Base-by-base conservation (phyloP, 1,140 invertebrate species). In the Andricus grossulariae region DNA sequence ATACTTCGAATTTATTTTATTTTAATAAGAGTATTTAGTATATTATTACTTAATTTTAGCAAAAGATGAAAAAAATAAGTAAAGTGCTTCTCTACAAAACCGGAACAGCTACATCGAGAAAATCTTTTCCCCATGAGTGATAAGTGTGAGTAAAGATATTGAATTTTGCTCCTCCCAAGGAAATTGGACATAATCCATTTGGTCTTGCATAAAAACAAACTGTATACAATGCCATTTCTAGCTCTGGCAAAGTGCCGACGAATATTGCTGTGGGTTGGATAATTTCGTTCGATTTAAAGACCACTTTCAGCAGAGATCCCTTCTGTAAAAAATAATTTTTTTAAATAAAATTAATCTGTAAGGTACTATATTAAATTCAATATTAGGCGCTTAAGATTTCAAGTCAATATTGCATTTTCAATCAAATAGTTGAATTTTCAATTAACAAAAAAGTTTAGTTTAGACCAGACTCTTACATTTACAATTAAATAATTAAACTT, bases 141-240 rank as follows among this genome's bases (percentile, higher is more conserved):
- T 93, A 96, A 3, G 94, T 94, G 81, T 96, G 94, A 6, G 96
- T 96, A 76, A 94, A 91, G 78, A 97, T 93, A 78, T 93, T 92
- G 74, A 96, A 93, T 51, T 93, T 92, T 76, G 94, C 93, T 73
- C 93, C 94, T 72, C 92, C 93, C n/a, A 97, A 90, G 55, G 94
- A 94, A 45, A 97, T 89, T 4, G 94, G 94, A 84, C 97, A 97
- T 49, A 94, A 92, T 79, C 93, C 90, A 85, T 96, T 94, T 1
- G 94, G 93, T 74, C 96, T 93, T 4, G 95, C 90, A 11, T 96
- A 92, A 85, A 95, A 97, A 85, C 97, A 98, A 25, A 97, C 93
- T 0, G 97, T 97, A 85, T 98, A 98, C 2, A 98, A 90, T 19
- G 97, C 95, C 88, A 99, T 94, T 91, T 98, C 97, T 82, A 98